Conservation (phyloP, 2,888 invertebrate species). For the Bombyx huttoni region DNA sequence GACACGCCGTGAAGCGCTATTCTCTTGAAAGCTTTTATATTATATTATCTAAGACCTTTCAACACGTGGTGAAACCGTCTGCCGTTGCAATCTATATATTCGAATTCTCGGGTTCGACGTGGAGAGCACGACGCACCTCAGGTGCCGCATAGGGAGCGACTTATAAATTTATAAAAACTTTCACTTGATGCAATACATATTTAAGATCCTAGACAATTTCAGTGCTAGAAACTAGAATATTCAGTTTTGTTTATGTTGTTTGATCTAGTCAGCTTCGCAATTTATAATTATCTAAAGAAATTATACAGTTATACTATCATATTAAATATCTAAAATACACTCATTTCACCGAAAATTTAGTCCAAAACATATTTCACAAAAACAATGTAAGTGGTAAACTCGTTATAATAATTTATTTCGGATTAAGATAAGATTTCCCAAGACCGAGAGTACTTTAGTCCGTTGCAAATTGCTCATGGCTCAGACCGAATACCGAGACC, state of each 20-base stretch:
- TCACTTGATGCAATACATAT: constrained; percentile 21
- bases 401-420: constrained; percentile 20
- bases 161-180: constrained; percentile 32
- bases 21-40: constrained; percentile 72
- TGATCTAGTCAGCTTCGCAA: no score
- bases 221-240: no score
- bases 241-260: no score
- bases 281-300: no score
- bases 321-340: no score
- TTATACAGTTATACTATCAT: no score
- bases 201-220: not conserved
- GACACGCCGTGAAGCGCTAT: constrained; percentile 60
- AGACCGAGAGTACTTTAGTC: constrained; percentile 18
- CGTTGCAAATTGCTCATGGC: constrained; percentile 48
- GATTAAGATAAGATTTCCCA: constrained; percentile 17
- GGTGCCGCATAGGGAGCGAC: constrained; percentile 19
- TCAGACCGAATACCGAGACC: constrained; percentile 24
- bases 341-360: no score
- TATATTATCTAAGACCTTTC: constrained; percentile 68
- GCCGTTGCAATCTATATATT: constrained; percentile 59
- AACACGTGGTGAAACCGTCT: constrained; percentile 63
- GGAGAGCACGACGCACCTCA: constrained; percentile 31
- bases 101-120: constrained; percentile 48
- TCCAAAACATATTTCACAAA: not conserved
- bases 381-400: not conserved